Base-by-base conservation (phyloP, 2,797 vertebrate species). In the Xiphophorus birchmanni region DNA sequence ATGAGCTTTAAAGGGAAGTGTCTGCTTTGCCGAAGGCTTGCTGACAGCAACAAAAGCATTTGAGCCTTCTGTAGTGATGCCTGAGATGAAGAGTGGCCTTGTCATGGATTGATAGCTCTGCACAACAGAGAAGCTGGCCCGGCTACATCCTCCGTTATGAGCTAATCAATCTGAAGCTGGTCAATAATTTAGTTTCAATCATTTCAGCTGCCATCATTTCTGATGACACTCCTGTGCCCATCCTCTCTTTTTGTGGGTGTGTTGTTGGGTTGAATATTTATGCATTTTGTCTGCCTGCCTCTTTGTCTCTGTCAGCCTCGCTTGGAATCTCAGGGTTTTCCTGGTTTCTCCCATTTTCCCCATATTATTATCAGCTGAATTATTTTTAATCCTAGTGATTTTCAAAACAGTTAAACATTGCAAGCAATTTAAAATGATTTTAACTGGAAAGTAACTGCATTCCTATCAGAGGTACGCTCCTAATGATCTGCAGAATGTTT, bases 1-100 rank as follows among this genome's bases (percentile, higher is more conserved):
- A 94, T 91, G 91, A 95, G 84, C 92, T 90, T 92, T 89, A 94
- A 92, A 92, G 87, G 86, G 76, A 54, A 88, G 76, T 89, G 87
- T 94, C 89, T 94, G 92, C 75, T 94, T 82, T 90, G 87, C 90
- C 90, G 83, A 82, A 81, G 83, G 84, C 86, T 85, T 81, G 79
- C 90, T 93, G 94, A 91, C 90, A 94, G 89, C 89, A 89, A 87
- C 90, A 88, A 89, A 90, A 90, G 88, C 82, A 77, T 81, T 74
- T 29, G 77, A 85, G 84, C 73, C 80, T 88, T 91, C 88, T 79
- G 81, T 42, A 63, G 84, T 77, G 87, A 91, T 75, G 86, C 84
- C 82, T 93, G 50, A 91, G 88, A 93, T 91, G 86, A 89, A 85
- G 84, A 86, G 85, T 81, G 78, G 92, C 85, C 87, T 87, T 89